Base-by-base conservation (phyloP, 1,140 invertebrate genomes). In the Drosophila burlai region DNA sequence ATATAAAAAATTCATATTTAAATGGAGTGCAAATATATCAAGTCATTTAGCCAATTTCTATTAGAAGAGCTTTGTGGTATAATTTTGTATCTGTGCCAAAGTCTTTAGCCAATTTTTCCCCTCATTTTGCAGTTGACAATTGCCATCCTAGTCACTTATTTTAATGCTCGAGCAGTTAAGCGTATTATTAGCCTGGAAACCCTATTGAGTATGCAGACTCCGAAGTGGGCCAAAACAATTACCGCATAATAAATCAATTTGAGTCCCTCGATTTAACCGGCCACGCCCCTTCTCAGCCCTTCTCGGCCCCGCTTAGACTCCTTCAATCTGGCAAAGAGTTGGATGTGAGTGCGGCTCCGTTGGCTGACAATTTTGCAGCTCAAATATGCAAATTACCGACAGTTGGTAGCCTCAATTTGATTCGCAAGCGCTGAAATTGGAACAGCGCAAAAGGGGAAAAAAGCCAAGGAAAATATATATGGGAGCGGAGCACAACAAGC, bases 161-260 rank as follows among this genome's bases (percentile, higher is more conserved):
- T 72, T 81, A 84, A 83, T 81, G 52, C 66, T 72, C 58, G 50
- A 60, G 24, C 60, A 64, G 73, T 69, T 63, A 61, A 74, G 76
- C 71, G 76, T 87, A 80, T 80, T 73, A 86, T 86, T 86, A 86
- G 78, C 71, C 67, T n/a, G n/a, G 38, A 69, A 68, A 47, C 64
- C 63, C 68, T 49, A 86, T 86, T 80, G 72, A 50, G 65, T 80
- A 86, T 86, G 75, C 83, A 76, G 72, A 69, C 43, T 78, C 81
- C 71, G 57, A 86, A 80, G 76, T 86, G 80, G 83, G 83, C 80
- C 83, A 86, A 83, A 86, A 87, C 83, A 87, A 87, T 86, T 86
- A 87, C 83, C 67, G 83, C 83, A 86, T 86, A 86, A 83, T 86
- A 86, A 86, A 86, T 86, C 80, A 87, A 86, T 83, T 83, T 80